Evolutionary conservation across 2,113 vertebrate species (phyloP).

Genomic region (Mobula birostris): DNA sequence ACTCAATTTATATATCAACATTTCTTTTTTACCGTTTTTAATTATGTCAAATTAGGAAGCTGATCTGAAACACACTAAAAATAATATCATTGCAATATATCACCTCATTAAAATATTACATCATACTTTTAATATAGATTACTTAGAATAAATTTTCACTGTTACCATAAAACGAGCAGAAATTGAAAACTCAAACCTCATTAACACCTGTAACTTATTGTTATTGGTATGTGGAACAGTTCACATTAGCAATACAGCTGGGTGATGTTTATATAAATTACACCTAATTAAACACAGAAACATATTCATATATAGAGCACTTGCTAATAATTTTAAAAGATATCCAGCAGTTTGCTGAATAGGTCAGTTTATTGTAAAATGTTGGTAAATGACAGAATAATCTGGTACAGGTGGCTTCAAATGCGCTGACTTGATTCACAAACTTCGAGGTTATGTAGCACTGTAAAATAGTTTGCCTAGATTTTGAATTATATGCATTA

Average conservation of each 20-base stretch:
- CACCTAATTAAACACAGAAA: conserved; percentile 22
- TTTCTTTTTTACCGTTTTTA: background rate
- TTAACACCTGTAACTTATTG: background rate
- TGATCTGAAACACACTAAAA: background rate
- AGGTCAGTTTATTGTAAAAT: background rate
- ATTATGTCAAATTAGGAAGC: background rate
- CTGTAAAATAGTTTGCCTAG: conserved; percentile 14
- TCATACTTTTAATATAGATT: background rate
- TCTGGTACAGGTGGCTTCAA: background rate
- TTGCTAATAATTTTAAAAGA: conserved; percentile 10
- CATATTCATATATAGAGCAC: background rate
- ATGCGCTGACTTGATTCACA: conserved; percentile 12
- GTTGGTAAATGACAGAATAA: conserved; percentile 20
- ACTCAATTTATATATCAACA: background rate
- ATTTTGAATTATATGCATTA: conserved; percentile 14
- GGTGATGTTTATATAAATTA: conserved; percentile 7
- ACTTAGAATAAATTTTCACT: background rate
- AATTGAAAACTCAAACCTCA: background rate
- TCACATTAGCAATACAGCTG: background rate
- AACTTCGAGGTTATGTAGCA: background rate
- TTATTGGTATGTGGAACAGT: background rate
- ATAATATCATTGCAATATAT: background rate
- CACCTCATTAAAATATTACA: background rate
- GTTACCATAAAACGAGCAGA: background rate
- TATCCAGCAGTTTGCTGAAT: conserved; percentile 17